Evolutionary conservation across 2,888 invertebrate species (phyloP).

Genomic region (Stegana nigrithorax): DNA sequence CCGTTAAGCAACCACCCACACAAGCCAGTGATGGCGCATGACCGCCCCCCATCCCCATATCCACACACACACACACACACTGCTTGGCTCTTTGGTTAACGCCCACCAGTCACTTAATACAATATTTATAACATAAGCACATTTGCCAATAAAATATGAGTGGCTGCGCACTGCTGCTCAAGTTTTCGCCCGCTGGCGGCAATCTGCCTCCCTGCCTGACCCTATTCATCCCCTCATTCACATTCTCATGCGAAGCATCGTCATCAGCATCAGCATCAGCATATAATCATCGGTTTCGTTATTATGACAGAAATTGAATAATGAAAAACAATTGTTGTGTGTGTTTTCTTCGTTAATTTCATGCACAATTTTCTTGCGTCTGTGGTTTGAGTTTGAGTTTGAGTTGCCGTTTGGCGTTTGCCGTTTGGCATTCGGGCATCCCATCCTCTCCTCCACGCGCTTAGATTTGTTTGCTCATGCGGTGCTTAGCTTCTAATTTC

Average conservation of each 20-base stretch:
- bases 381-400: slow-evolving; percentile 45
- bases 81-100: slow-evolving; percentile 43
- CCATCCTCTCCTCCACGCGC: not conserved
- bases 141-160: slow-evolving; percentile 60
- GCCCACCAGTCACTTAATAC: slow-evolving; percentile 63
- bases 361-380: slow-evolving; percentile 62
- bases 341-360: slow-evolving; percentile 45
- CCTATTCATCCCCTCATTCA: not conserved
- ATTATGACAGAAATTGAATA: slow-evolving; percentile 58
- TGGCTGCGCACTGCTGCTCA: slow-evolving; percentile 33
- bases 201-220: too few relatives aligned
- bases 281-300: slow-evolving; percentile 34
- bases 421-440: not conserved
- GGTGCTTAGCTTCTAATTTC: too few relatives aligned
- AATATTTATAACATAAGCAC: slow-evolving; percentile 62
- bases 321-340: slow-evolving; percentile 59
- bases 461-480: slow-evolving; percentile 11
- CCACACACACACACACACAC: not conserved
- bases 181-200: slow-evolving; percentile 7
- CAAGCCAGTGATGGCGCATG: too few relatives aligned
- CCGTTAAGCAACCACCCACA: slow-evolving; percentile 37
- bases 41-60: slow-evolving; percentile 1
- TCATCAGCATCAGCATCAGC: not conserved
- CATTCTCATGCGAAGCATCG: not conserved
- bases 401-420: not conserved